A percentile compares a stretch with the other conserved stretches of the same genome.
Conservation (phyloP, 1,140 invertebrate species). For the Oryzaephilus surinamensis region DNA sequence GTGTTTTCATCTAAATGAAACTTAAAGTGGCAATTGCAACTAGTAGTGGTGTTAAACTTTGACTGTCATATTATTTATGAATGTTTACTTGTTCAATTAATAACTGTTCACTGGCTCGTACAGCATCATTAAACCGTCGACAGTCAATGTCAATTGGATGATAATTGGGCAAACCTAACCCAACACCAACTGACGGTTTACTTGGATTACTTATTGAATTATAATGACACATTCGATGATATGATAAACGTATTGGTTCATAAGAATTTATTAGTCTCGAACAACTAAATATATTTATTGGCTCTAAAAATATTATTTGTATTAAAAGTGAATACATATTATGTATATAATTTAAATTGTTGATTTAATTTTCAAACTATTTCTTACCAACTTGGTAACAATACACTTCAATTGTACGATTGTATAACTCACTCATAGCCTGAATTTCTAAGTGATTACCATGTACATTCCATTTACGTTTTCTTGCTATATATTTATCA, state of each 20-base stretch:
- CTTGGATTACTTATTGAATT: slow-evolving; percentile 86
- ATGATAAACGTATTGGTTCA: slow-evolving; percentile 79
- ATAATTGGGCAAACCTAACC: slow-evolving; percentile 74
- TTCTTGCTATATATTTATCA: slow-evolving; percentile 71
- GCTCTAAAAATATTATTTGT: slow-evolving; percentile 46
- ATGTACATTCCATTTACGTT: slow-evolving; percentile 68
- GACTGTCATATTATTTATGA: slow-evolving; percentile 8
- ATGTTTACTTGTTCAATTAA: slow-evolving; percentile 68
- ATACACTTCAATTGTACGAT: slow-evolving; percentile 86
- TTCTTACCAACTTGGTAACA: slow-evolving; percentile 69
- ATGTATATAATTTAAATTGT: slow-evolving; percentile 2
- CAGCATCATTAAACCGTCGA: slow-evolving; percentile 66
- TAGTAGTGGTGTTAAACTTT: too few relatives aligned
- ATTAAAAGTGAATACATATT: slow-evolving; percentile 9
- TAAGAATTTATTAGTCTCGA: slow-evolving; percentile 52
- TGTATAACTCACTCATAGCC: slow-evolving; percentile 88
- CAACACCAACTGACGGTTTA: slow-evolving; percentile 75
- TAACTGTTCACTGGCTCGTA: slow-evolving; percentile 71
- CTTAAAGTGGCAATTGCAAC: too few relatives aligned
- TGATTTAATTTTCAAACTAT: slow-evolving; percentile 6
- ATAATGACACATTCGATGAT: slow-evolving; percentile 84
- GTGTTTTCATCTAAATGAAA: too few relatives aligned
- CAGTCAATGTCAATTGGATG: slow-evolving; percentile 71
- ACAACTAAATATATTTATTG: slow-evolving; percentile 85
- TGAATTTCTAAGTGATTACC: slow-evolving; percentile 94